A percentile compares a stretch with the other conserved stretches of the same genome.
Conservation (phyloP, 1,140 invertebrate genomes). For the Listronotus oregonensis region DNA sequence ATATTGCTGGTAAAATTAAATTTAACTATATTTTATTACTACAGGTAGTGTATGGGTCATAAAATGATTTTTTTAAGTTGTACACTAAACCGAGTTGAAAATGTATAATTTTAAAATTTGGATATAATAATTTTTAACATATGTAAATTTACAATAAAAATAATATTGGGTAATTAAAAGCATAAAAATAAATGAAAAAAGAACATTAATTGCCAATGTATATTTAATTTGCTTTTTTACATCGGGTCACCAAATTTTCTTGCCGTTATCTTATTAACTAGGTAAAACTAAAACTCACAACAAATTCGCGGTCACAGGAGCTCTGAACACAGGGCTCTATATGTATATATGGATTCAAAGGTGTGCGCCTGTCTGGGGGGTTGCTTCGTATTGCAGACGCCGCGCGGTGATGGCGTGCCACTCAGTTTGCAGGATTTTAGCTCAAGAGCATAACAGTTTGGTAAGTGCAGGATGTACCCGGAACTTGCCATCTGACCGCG, state of each 20-base stretch:
- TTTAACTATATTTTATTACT: too few relatives aligned
- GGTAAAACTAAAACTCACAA: constrained; percentile 32
- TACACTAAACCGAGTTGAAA: too few relatives aligned
- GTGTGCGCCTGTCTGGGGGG: constrained; percentile 24
- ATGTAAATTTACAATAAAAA: too few relatives aligned
- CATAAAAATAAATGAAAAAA: too few relatives aligned
- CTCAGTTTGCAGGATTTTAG: constrained; percentile 43
- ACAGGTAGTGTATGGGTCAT: too few relatives aligned
- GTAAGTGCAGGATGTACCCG: constrained; percentile 31
- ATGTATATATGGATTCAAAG: constrained; percentile 35
- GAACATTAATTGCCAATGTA: too few relatives aligned
- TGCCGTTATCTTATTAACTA: neutral
- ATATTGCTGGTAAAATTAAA: too few relatives aligned
- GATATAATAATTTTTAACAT: too few relatives aligned
- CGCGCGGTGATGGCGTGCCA: constrained; percentile 38
- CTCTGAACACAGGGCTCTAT: constrained; percentile 19
- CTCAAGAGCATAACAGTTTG: constrained; percentile 31
- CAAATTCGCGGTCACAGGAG: constrained; percentile 16
- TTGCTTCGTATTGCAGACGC: constrained; percentile 26
- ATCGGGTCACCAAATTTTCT: neutral
- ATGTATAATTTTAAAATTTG: too few relatives aligned
- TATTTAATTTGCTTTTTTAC: neutral
- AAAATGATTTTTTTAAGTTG: too few relatives aligned
- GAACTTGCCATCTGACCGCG: constrained; percentile 37
- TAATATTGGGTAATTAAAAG: too few relatives aligned